Conservation (phyloP, 2,888 invertebrate genomes). For the Desoria tigrina region DNA sequence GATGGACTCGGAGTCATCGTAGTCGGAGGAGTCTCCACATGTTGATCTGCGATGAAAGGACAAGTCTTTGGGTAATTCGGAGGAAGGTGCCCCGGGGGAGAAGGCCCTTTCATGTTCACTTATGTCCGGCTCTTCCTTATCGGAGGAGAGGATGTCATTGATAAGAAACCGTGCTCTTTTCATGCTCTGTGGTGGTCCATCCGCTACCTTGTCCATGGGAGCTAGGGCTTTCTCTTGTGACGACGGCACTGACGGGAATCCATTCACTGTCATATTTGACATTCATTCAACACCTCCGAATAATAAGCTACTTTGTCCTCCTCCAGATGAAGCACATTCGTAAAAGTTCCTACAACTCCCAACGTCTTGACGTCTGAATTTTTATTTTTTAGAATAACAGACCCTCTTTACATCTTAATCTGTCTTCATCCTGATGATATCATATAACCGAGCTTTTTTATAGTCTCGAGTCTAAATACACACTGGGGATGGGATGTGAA, state of each 20-base stretch:
- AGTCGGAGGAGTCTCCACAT: slow-evolving; percentile 52
- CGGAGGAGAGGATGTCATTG: slow-evolving; percentile 74
- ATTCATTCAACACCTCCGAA: slow-evolving; percentile 42
- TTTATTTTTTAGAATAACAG: too few species aligned
- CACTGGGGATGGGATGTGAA: too few species aligned
- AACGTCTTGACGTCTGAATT: too few species aligned
- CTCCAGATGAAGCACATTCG: neutral
- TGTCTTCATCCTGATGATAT: too few species aligned
- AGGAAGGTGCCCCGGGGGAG: slow-evolving; percentile 37
- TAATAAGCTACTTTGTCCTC: neutral
- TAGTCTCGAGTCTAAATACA: too few species aligned
- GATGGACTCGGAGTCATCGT: slow-evolving; percentile 53
- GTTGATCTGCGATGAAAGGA: slow-evolving; percentile 51
- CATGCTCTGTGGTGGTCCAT: slow-evolving; percentile 48
- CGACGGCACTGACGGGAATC: slow-evolving; percentile 47
- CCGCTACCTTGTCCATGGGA: slow-evolving; percentile 49
- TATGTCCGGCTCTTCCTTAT: slow-evolving; percentile 38
- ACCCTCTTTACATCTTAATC: too few species aligned
- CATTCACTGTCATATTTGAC: slow-evolving; percentile 54
- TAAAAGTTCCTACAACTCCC: too few species aligned
- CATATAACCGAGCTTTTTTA: too few species aligned
- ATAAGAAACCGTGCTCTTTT: slow-evolving; percentile 75
- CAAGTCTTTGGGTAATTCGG: slow-evolving; percentile 52
- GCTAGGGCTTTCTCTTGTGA: slow-evolving; percentile 52
- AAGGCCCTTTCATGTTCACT: slow-evolving; percentile 29